Evolutionary conservation across 2,888 invertebrate genomes (phyloP).

Genomic region (Ditylenchus weischeri): DNA sequence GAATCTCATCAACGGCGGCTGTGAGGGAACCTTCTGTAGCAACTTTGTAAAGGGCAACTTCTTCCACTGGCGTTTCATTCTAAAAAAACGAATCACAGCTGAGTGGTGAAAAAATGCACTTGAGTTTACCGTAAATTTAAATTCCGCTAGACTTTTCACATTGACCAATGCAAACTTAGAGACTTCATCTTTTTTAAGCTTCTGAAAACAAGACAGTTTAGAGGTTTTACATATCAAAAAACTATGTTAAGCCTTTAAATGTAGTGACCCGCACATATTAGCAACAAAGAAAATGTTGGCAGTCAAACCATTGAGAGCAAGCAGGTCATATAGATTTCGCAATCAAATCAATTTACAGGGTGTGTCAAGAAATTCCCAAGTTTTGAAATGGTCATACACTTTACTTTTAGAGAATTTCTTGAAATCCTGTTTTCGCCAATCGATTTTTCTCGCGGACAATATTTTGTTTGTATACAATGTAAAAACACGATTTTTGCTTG

Average conservation of each 20-base stretch:
- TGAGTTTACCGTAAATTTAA: constrained; percentile 9
- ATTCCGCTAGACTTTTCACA: constrained; percentile 13
- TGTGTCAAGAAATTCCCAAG: too few relatives aligned
- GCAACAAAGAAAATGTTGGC: too few relatives aligned
- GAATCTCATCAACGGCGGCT: constrained; percentile 22
- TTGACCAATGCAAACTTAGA: constrained; percentile 27
- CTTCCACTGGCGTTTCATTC: constrained; percentile 12
- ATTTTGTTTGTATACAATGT: too few relatives aligned
- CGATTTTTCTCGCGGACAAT: too few relatives aligned
- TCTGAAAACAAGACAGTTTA: constrained; percentile 10
- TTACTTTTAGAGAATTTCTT: too few relatives aligned
- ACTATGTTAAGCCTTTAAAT: background rate
- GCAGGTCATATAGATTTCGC: too few relatives aligned
- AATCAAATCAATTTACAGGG: too few relatives aligned
- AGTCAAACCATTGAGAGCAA: too few relatives aligned
- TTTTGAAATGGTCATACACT: too few relatives aligned
- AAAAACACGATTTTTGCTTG: too few relatives aligned
- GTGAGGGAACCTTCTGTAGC: constrained; percentile 10
- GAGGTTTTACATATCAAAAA: background rate
- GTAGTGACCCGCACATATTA: too few relatives aligned
- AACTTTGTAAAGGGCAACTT: constrained; percentile 23
- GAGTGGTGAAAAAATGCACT: background rate
- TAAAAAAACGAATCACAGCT: background rate
- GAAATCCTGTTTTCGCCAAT: too few relatives aligned
- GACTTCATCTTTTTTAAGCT: constrained; percentile 20